These are phyloP conservation scores for Amphipyra berbera DNA, from an alignment of 2,888 invertebrate genomes.

Conservation along the genomic window DNA sequence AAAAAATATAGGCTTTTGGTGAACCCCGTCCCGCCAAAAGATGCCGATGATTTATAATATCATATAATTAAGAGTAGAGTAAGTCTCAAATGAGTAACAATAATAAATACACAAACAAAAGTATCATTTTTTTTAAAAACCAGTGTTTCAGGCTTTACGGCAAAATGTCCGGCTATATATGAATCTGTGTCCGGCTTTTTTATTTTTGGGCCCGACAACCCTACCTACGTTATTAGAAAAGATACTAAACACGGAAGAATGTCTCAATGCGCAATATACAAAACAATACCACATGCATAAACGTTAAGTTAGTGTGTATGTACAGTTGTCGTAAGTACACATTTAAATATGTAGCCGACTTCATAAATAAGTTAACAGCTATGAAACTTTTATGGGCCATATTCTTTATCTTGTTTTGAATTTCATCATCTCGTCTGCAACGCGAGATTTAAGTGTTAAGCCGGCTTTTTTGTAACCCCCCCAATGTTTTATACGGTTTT, in stretches of 20 bases:
- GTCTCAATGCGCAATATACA: constrained; percentile 50
- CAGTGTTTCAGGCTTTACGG: no score
- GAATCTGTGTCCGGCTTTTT: no score
- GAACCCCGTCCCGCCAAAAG: no score
- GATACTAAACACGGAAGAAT: constrained; percentile 43
- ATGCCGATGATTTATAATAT: no score
- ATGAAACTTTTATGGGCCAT: constrained; percentile 87
- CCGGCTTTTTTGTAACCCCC: constrained; percentile 60
- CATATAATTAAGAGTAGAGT: no score
- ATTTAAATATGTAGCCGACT: constrained; percentile 83
- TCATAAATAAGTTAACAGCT: constrained; percentile 88
- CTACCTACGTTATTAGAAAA: constrained; percentile 21
- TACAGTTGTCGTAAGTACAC: constrained; percentile 69
- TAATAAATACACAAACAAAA: no score
- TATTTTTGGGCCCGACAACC: no score
- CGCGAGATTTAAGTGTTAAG: constrained; percentile 78
- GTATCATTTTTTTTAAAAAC: no score
- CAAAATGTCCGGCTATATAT: no score
- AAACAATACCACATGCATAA: constrained; percentile 43
- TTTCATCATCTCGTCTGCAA: constrained; percentile 83
- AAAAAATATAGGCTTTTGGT: no score
- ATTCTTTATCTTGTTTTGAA: constrained; percentile 87
- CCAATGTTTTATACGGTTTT: constrained; percentile 57
- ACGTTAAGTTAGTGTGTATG: constrained; percentile 56
- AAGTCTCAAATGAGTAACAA: no score